phyloP scores from a whole-genome alignment of 2,113 vertebrate species.

The Rostratula benghalensis region DNA sequence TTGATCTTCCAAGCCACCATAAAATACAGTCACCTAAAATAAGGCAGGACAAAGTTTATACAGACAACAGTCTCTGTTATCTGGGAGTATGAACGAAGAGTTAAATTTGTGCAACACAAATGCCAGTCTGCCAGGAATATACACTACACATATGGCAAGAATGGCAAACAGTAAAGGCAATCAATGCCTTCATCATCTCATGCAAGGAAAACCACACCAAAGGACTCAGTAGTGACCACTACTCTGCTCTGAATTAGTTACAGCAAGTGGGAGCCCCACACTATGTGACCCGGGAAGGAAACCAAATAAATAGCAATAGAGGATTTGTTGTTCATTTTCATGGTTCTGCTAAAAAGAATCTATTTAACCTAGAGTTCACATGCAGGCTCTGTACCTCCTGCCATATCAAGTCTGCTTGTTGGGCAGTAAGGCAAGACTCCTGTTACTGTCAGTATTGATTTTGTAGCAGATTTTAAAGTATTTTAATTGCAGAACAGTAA shows the following conservation, averaged over 20 bases:
- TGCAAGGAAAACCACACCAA: no score
- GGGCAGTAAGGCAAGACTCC: background rate
- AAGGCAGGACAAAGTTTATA: background rate
- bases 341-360: background rate
- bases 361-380: background rate
- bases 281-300: background rate
- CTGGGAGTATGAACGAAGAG: background rate
- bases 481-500: background rate
- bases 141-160: background rate
- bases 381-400: background rate
- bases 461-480: background rate
- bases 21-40: background rate
- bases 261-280: background rate
- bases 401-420: background rate
- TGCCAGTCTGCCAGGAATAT: background rate
- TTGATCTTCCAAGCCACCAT: background rate
- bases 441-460: background rate
- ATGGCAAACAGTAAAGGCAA: background rate
- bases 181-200: background rate
- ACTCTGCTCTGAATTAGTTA: background rate
- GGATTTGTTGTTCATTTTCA: background rate
- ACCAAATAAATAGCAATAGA: background rate
- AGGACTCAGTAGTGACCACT: background rate
- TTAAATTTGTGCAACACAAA: background rate
- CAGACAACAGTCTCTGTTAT: fast-evolving